Percentiles rank a stretch among this genome's conserved stretches.
Conservation (phyloP, 2,113 vertebrate genomes). For the Phylloscopus whistleri region DNA sequence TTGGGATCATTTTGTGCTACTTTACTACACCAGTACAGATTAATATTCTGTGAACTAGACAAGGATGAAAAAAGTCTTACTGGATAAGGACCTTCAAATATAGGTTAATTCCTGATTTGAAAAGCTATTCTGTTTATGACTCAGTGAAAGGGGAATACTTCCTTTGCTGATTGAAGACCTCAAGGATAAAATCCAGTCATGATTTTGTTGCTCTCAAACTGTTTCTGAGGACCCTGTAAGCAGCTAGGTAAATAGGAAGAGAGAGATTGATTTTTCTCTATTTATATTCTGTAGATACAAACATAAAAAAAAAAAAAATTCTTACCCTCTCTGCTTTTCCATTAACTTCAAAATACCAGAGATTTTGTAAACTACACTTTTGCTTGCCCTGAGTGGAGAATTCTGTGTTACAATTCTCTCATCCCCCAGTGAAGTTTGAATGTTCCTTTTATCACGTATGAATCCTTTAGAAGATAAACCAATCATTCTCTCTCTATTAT, state of each 20-base stretch:
- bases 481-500: neutral
- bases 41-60: neutral
- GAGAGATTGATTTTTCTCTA: neutral
- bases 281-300: neutral
- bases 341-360: neutral
- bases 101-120: neutral
- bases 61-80: neutral
- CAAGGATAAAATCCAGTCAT: neutral
- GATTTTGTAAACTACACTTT: neutral
- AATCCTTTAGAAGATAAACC: neutral
- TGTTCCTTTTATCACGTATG: neutral
- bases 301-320: neutral
- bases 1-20: neutral
- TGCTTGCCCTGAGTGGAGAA: neutral
- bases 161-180: neutral
- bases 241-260: neutral
- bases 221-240: neutral
- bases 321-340: neutral
- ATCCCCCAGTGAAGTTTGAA: accelerated
- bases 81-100: neutral
- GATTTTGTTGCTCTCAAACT: neutral
- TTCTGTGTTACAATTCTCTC: neutral
- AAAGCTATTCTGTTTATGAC: neutral
- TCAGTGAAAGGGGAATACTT: neutral
- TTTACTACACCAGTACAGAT: neutral